Evolutionary conservation across 2,113 vertebrate species (phyloP), one percentile per base, ranked within the genome.

Genomic region (Anguilla japonica): DNA sequence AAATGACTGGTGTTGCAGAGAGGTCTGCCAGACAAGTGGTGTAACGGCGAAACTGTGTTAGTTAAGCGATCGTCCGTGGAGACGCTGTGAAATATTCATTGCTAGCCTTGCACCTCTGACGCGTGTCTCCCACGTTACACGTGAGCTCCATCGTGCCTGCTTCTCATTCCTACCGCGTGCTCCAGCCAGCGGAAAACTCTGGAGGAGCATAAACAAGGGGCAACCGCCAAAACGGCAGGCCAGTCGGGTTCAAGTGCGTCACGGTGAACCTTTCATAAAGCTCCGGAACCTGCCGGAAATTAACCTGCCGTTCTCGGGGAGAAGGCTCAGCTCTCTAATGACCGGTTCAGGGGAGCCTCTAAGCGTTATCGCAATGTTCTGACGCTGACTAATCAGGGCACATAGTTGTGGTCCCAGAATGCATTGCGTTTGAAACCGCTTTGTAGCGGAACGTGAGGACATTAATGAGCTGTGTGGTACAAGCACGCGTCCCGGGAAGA

Each of bases 371-470:
- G 1, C 34, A 34, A 34, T 34, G 34, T 0, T 34, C 34, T 34
- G 0, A 34, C 34, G 34, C n/a, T n/a, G n/a, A n/a, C n/a, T n/a
- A n/a, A n/a, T n/a, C n/a, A n/a, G n/a, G n/a, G n/a, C 34, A 34
- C 34, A 34, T 34, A 34, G 34, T 34, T 2, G 2, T 8, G 8
- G 43, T 86, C 71, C 81, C 89, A 89, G 91, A 91, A 90, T 88
- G 88, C 80, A 56, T 85, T 84, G 86, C 84, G 43, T 46, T 4
- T 46, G 43, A 46, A 46, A 46, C 5, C 0, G 8, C 8, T 46
- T 46, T 34, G 34, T 34, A 85, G 82, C 87, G 89, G 89, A 92
- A 94, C 93, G 91, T 93, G 93, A 93, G 89, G 93, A 92, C 90
- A 86, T 92, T 60, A 89, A 91, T 93, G 79, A 91, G 53, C 83